Evolutionary conservation across 1,140 invertebrate genomes (phyloP).

Genomic region (Sitobion miscanthi): DNA sequence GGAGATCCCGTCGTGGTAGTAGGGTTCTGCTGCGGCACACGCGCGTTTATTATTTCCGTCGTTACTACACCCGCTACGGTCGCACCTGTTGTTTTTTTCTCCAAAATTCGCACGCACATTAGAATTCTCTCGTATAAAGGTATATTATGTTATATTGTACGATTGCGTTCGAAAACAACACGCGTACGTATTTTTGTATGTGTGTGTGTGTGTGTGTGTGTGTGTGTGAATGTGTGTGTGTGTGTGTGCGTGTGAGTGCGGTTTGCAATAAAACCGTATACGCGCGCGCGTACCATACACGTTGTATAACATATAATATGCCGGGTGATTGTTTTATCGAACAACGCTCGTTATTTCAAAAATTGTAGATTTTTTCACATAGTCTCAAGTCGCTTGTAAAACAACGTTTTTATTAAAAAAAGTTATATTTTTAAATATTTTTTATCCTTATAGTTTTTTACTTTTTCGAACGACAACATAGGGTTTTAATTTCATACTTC

Average conservation of each 20-base stretch:
- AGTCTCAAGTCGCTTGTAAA: no score
- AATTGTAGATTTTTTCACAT: no score
- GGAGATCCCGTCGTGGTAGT: background rate
- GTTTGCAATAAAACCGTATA: background rate
- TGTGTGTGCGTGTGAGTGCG: background rate
- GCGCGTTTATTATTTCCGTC: background rate
- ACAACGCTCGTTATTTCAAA: no score
- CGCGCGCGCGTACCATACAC: no score
- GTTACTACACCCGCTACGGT: background rate
- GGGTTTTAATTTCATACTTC: no score
- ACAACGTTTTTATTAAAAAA: no score
- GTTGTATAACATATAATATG: background rate
- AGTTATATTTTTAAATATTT: no score
- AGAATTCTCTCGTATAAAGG: background rate
- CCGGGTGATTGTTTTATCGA: no score
- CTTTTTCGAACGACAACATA: no score
- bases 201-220: background rate
- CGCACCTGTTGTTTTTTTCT: constrained; percentile 15
- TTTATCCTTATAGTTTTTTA: no score
- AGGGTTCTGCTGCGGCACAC: background rate
- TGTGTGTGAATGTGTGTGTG: background rate
- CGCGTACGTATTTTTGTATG: background rate
- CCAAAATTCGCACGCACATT: background rate
- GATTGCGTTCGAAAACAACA: no score
- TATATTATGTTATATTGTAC: background rate